Evolutionary conservation across 2,888 invertebrate species (phyloP), one percentile per base, ranked within the genome.

Genomic region (Leptopilina drosophilae): DNA sequence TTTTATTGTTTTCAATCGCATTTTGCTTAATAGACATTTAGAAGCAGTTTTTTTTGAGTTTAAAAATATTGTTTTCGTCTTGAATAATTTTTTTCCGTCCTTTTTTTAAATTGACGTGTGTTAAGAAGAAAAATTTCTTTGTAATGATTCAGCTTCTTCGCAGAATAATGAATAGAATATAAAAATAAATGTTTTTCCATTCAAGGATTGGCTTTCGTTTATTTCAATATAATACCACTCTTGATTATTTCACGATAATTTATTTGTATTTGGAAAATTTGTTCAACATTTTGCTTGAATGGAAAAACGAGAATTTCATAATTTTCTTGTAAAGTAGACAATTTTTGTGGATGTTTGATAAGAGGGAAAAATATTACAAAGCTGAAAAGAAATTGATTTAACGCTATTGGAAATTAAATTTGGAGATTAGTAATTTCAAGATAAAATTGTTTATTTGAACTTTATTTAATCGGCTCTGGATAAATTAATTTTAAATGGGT

Each of bases 131-230:
- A 15, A n/a, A 64, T 83, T 81, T 73, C 77, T 78, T 81, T 82
- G 81, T 86, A 82, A 85, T 42, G 42, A 42, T 42, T 85, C 83
- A 53, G 56, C 56, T 26, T 73, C 53, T 73, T 73, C 14, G 8
- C 26, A 87, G 85, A 84, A 84, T 83, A 76, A 86, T 87, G 84
- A 86, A 83, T 85, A 87, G 85, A 87, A 89, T 87, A 87, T 90
- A 89, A 88, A 91, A 91, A 91, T 91, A 91, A 91, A 91, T 88
- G 90, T 91, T 91, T 91, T 91, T 91, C 91, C 91, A 91, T 91
- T 91, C 91, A 90, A 91, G 90, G 87, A 90, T 86, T 90, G 86
- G 90, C 90, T 88, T 90, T 82, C 88, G 85, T 89, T 90, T 90
- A 90, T 91, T 91, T 90, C 59, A 81, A 88, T 89, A 84, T 89